Conservation (phyloP, 2,113 vertebrate genomes). For the Paramormyrops kingsleyae region DNA sequence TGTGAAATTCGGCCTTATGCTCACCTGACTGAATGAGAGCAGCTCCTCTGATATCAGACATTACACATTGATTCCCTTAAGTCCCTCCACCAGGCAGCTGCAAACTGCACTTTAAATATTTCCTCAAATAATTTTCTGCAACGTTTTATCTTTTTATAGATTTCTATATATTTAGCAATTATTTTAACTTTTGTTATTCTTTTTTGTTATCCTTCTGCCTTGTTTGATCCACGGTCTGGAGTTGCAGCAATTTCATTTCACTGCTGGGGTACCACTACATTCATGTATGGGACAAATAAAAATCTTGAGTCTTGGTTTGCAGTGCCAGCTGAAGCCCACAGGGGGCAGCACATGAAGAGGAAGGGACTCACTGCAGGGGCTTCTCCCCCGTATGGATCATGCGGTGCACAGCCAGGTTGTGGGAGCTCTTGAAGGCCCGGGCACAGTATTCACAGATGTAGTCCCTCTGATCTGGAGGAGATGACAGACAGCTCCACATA, state of each 20-base stretch:
- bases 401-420: constrained; percentile 93
- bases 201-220: not conserved
- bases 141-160: not conserved
- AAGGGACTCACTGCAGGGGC: constrained; percentile 83
- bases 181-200: not conserved
- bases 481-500: not conserved
- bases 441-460: constrained; percentile 98
- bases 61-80: not conserved
- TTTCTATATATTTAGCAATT: not conserved
- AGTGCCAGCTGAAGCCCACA: not conserved
- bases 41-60: not conserved
- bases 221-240: not conserved
- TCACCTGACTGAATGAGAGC: no score
- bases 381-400: constrained; percentile 99
- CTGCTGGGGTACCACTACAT: not conserved
- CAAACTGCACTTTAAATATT: not conserved
- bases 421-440: constrained; percentile 95
- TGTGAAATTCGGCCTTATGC: not conserved
- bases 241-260: not conserved
- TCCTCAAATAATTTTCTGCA: not conserved
- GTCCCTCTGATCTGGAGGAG: constrained; percentile 80
- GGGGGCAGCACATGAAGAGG: not conserved
- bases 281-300: not conserved
- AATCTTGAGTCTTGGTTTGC: not conserved
- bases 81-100: not conserved